Evolutionary conservation across 2,888 invertebrate species (phyloP), one percentile per base, ranked within the genome.

Genomic region (Nomada fucata): DNA sequence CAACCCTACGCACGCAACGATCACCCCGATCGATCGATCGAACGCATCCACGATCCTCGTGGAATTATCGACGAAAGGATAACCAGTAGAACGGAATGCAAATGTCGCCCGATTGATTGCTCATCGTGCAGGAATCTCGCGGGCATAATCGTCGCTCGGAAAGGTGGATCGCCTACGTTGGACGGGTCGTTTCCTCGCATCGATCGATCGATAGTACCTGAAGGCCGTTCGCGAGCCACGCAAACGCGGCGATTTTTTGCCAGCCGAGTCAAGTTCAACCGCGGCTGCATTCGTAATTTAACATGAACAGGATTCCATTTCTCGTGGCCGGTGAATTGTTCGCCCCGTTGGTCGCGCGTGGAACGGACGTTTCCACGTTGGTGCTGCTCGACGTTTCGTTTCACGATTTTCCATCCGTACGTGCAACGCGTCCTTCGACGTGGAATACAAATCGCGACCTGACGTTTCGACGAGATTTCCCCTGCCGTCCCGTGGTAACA

Each of bases 231-330:
- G 36, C 13, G 53, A 76, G 74, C 36, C 64, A 72, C 77, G 76
- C 71, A 67, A 82, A 59, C 42, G 15, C 10, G 57, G 64, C 26
- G 53, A 69, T 73, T 70, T 70, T 59, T 69, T 52, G 13, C 36
- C 26, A 44, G 59, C 59, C 59, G 44, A 75, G 81, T 76, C 84
- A 81, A 86, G 74, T 81, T 71, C 81, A 71, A n/a, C 55, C 60
- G 44, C 26, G 61, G 50, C 42, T 23, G 57, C 68, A 71, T 77
- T 63, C 55, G 42, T 57, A 50, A 63, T 83, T 71, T 71, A 73
- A 63, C 69, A 50, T 69, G 53, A 57, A 57, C 70, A 20, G 44
- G 60, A 81, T 67, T 74, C 82, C 70, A 20, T 57, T 18, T 81
- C 44, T 63, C 73, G 59, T 78, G 23, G 44, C 79, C 26, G n/a